Evolutionary conservation across 2,113 vertebrate species (phyloP).

Genomic region (Phaethon lepturus): DNA sequence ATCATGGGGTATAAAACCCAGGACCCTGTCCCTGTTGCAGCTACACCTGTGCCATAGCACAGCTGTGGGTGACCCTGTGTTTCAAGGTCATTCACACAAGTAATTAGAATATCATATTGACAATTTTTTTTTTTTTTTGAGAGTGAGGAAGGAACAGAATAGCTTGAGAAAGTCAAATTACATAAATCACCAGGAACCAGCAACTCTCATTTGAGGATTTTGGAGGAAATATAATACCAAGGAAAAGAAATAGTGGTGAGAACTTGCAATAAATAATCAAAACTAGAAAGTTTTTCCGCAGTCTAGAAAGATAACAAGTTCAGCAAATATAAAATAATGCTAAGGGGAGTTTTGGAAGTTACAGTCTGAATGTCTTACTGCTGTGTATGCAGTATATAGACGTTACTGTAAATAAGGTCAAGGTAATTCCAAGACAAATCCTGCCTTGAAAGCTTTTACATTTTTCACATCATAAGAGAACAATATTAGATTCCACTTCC

Average conservation of each 20-base stretch:
- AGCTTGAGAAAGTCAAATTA: neutral
- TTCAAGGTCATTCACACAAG: neutral
- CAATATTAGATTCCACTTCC: neutral
- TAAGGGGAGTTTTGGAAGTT: constrained; percentile 1
- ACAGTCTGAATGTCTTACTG: neutral
- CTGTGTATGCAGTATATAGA: neutral
- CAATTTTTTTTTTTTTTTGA: neutral
- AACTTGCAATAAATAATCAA: constrained; percentile 5
- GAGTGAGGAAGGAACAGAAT: neutral
- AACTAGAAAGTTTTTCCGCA: constrained; percentile 1
- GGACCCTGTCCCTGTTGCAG: neutral
- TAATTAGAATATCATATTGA: neutral
- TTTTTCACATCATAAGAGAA: neutral
- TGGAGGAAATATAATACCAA: neutral
- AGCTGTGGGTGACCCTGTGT: neutral
- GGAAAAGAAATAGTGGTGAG: constrained; percentile 18
- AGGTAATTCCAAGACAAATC: constrained; percentile 6
- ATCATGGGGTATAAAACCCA: neutral
- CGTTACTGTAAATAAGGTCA: neutral
- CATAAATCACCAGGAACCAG: neutral
- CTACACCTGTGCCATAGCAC: neutral
- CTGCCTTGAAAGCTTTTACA: neutral
- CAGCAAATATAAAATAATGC: neutral
- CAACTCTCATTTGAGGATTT: neutral
- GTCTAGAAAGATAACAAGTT: constrained; percentile 1